phyloP scores from a whole-genome alignment of 2,113 vertebrate genomes.

The Campylomormyrus numenius region DNA sequence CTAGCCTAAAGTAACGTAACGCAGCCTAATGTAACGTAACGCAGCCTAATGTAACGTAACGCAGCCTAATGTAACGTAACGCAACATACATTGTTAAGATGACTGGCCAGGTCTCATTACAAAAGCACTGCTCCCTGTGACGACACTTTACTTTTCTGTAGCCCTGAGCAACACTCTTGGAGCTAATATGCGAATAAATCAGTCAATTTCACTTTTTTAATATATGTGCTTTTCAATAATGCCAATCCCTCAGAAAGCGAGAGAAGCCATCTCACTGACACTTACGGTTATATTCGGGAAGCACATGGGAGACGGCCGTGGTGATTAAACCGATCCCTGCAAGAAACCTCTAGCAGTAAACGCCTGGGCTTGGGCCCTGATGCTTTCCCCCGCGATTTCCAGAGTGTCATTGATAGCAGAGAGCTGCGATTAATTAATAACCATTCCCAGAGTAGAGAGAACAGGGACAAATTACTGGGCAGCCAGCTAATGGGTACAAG shows the following conservation, averaged over 20 bases:
- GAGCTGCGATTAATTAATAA: slow-evolving; percentile 50
- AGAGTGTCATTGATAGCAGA: slow-evolving; percentile 46
- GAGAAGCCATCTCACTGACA: slow-evolving; percentile 43
- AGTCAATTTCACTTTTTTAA: background rate
- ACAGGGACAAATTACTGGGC: slow-evolving; percentile 22
- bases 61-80: too few species aligned
- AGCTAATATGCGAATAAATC: slow-evolving; percentile 29
- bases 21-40: too few species aligned
- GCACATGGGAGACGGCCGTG: background rate
- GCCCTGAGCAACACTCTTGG: background rate
- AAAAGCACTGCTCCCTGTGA: background rate
- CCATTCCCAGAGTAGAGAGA: slow-evolving; percentile 40
- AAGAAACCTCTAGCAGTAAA: slow-evolving; percentile 27
- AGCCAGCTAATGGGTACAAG: background rate
- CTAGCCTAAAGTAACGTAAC: too few species aligned
- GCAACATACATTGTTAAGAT: background rate
- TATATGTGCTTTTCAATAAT: slow-evolving; percentile 43
- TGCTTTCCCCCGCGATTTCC: slow-evolving; percentile 39
- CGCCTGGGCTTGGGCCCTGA: slow-evolving; percentile 17
- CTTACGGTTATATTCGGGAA: slow-evolving; percentile 29
- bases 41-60: too few species aligned
- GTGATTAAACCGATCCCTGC: background rate
- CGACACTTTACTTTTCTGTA: background rate
- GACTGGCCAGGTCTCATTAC: background rate
- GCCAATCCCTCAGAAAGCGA: slow-evolving; percentile 32